Evolutionary conservation across 2,888 invertebrate genomes (phyloP).

Genomic region (Ischnus inquisitorius): DNA sequence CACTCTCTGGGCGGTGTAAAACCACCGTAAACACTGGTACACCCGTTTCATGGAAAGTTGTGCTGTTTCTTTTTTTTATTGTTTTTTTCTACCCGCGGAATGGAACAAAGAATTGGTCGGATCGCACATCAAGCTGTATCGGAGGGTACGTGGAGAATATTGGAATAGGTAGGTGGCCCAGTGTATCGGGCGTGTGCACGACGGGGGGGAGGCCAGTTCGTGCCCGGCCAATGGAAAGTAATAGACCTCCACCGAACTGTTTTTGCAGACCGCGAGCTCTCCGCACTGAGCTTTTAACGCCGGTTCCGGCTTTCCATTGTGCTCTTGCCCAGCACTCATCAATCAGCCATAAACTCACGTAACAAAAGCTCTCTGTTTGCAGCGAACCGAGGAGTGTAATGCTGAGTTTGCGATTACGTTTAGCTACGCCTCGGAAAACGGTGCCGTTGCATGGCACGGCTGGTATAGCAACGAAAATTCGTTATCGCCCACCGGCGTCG

Average conservation of each 20-base stretch:
- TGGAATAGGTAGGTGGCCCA: slow-evolving; percentile 17
- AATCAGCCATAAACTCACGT: slow-evolving; percentile 64
- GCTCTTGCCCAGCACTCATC: slow-evolving; percentile 60
- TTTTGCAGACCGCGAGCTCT: slow-evolving; percentile 42
- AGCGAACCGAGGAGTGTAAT: slow-evolving; percentile 25
- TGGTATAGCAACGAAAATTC: slow-evolving; percentile 18
- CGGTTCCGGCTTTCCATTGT: slow-evolving; percentile 57
- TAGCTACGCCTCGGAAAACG: slow-evolving; percentile 18
- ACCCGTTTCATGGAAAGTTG: background rate
- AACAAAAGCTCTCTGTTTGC: slow-evolving; percentile 60
- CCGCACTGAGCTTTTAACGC: slow-evolving; percentile 62
- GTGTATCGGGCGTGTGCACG: slow-evolving; percentile 20
- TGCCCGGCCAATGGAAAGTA: slow-evolving; percentile 50
- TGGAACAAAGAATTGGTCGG: slow-evolving; percentile 2
- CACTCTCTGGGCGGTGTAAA: background rate
- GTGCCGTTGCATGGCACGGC: background rate
- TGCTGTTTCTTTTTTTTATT: background rate
- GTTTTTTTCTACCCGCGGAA: background rate
- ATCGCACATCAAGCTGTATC: background rate
- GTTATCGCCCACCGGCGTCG: slow-evolving; percentile 10
- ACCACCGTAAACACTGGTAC: background rate
- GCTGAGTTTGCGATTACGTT: slow-evolving; percentile 53
- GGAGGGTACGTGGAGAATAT: slow-evolving; percentile 15
- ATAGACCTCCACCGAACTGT: slow-evolving; percentile 47
- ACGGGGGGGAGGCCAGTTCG: background rate